Conservation (phyloP, 2,797 vertebrate species). For the Trichosurus vulpecula region DNA sequence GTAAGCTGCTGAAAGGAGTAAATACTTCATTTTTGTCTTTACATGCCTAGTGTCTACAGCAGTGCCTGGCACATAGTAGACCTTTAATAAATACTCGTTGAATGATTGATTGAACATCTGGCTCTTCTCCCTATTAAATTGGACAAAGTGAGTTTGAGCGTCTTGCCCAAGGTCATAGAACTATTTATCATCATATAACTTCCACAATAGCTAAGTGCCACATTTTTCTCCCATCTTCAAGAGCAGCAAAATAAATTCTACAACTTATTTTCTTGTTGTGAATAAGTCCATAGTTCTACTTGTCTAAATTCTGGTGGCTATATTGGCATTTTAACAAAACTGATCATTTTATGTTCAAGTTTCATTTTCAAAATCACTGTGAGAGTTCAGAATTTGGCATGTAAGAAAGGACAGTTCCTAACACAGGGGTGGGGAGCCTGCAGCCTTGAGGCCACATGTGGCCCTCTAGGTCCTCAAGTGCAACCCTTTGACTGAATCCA, state of each 20-base stretch:
- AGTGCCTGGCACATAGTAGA: not conserved
- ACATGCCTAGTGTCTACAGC: not conserved
- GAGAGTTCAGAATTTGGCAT: conserved; percentile 48
- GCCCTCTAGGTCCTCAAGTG: no score
- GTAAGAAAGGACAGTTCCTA: conserved; percentile 25
- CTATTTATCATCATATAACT: not conserved
- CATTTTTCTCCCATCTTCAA: not conserved
- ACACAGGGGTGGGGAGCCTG: no score
- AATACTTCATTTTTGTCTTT: not conserved
- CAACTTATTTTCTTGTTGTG: conserved; percentile 55
- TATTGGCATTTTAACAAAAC: conserved; percentile 63
- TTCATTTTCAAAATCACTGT: conserved; percentile 70
- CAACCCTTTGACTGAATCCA: no score
- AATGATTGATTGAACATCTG: conserved; percentile 3
- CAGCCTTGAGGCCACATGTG: no score
- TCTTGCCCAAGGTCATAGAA: not conserved
- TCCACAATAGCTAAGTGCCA: not conserved
- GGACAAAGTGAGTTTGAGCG: not conserved
- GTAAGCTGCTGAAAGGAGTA: not conserved
- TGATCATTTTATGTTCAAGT: conserved; percentile 70
- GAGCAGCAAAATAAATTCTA: not conserved
- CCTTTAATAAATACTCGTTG: not conserved
- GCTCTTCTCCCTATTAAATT: not conserved
- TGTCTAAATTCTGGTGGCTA: conserved; percentile 51
- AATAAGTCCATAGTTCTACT: conserved; percentile 60